phyloP scores from a whole-genome alignment of 2,113 vertebrate genomes.

The Argyrosomus japonicus region DNA sequence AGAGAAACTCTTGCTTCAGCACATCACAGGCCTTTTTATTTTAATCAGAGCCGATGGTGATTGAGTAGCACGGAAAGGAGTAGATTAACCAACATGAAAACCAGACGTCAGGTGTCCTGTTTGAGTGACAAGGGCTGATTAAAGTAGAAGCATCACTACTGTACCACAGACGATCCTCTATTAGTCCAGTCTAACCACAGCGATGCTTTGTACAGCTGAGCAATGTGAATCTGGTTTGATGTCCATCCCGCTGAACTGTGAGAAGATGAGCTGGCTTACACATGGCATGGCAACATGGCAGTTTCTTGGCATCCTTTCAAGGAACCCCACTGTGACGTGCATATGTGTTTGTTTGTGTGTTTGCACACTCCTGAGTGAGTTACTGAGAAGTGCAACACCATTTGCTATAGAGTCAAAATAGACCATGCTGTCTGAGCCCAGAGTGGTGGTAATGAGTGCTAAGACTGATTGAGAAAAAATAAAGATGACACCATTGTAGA shows the following conservation, averaged over 20 bases:
- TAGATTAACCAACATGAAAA: neutral
- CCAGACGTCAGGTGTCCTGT: neutral
- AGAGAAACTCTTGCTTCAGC: neutral
- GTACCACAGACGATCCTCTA: constrained; percentile 23
- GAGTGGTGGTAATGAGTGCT: constrained; percentile 34
- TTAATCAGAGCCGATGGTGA: neutral
- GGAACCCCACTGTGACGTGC: constrained; percentile 27
- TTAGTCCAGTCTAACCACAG: constrained; percentile 38
- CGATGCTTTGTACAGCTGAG: constrained; percentile 39
- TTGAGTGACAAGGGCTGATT: constrained; percentile 42
- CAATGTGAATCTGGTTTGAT: constrained; percentile 17
- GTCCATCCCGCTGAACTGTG: constrained; percentile 36
- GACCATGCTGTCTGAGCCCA: neutral
- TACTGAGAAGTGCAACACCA: constrained; percentile 40
- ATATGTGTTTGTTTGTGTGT: constrained; percentile 34
- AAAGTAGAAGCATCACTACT: constrained; percentile 23
- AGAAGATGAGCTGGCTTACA: constrained; percentile 47
- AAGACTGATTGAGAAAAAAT: constrained; percentile 57
- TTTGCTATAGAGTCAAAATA: constrained; percentile 67
- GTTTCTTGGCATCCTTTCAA: constrained; percentile 53
- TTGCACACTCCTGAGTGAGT: constrained; percentile 19
- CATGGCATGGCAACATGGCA: constrained; percentile 29
- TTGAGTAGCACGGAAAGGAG: constrained; percentile 2
- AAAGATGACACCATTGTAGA: constrained; percentile 42
- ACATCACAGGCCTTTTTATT: neutral